phyloP scores from a whole-genome alignment of 2,888 invertebrate species.

The Synanthedon myopaeformis region DNA sequence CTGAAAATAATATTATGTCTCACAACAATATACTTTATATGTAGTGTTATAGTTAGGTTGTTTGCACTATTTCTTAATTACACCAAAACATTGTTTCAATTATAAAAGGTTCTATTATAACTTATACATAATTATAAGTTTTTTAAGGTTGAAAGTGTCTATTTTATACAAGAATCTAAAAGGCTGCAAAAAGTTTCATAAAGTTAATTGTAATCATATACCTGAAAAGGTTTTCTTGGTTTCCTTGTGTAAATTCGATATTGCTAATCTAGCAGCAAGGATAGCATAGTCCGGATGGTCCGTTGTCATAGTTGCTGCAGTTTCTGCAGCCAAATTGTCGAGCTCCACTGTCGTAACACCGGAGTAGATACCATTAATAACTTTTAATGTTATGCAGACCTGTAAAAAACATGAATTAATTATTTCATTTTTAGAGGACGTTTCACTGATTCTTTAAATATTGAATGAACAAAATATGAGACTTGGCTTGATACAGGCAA shows the following conservation, averaged over 20 bases:
- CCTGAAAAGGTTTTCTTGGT: conserved; percentile 94
- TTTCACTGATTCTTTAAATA: too few relatives aligned
- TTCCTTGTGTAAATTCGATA: conserved; percentile 98
- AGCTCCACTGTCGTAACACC: conserved; percentile 97
- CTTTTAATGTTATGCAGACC: conserved; percentile 89
- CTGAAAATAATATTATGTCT: too few relatives aligned
- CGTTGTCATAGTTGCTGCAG: conserved; percentile 97
- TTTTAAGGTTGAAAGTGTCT: too few relatives aligned
- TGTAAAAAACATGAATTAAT: conserved; percentile 22
- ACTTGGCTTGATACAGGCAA: too few relatives aligned
- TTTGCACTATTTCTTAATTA: too few relatives aligned
- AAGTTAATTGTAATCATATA: conserved; percentile 31
- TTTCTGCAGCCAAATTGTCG: conserved; percentile 98
- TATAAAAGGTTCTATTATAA: too few relatives aligned
- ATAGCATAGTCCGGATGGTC: conserved; percentile 97
- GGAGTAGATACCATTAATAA: conserved; percentile 93
- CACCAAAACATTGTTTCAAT: too few relatives aligned
- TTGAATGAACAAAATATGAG: too few relatives aligned
- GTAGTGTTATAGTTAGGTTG: too few relatives aligned
- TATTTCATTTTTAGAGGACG: too few relatives aligned
- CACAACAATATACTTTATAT: too few relatives aligned
- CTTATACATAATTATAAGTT: neutral
- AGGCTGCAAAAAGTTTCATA: neutral
- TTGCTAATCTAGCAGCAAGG: conserved; percentile 90
- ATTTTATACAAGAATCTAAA: too few relatives aligned